These are phyloP conservation scores for Netelia inedita DNA, from an alignment of 2,888 invertebrate species.

Conservation along the genomic window DNA sequence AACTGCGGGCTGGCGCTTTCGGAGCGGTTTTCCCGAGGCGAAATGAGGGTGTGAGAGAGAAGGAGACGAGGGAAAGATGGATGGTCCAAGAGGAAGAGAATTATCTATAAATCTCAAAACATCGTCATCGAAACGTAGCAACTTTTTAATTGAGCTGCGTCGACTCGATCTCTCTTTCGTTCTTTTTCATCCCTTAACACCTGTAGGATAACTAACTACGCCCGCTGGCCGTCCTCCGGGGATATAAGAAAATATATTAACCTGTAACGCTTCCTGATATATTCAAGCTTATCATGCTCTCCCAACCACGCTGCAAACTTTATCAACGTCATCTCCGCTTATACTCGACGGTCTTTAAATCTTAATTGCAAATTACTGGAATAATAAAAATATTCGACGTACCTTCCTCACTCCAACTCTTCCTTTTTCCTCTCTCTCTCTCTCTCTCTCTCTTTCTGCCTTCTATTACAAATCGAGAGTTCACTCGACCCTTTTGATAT, in stretches of 20 bases:
- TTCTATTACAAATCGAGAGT: too few relatives aligned
- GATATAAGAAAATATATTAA: slow-evolving; percentile 26
- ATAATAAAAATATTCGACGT: slow-evolving; percentile 15
- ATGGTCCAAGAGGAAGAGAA: slow-evolving; percentile 11
- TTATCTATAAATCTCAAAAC: slow-evolving; percentile 41
- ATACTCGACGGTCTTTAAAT: not conserved
- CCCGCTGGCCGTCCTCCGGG: not conserved
- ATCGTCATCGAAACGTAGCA: slow-evolving; percentile 50
- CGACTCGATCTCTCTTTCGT: slow-evolving; percentile 13
- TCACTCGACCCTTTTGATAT: too few relatives aligned
- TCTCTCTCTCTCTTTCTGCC: too few relatives aligned
- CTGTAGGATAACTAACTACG: not conserved
- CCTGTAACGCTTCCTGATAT: slow-evolving; percentile 12
- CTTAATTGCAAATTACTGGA: slow-evolving; percentile 36
- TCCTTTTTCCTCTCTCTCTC: too few relatives aligned
- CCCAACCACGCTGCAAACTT: slow-evolving; percentile 23
- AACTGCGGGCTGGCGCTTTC: slow-evolving; percentile 1
- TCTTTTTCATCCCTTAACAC: slow-evolving; percentile 18
- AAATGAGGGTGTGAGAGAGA: not conserved
- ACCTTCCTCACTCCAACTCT: too few relatives aligned
- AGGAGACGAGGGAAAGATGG: not conserved
- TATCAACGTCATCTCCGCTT: slow-evolving; percentile 4
- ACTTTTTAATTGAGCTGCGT: slow-evolving; percentile 59
- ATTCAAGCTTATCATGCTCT: not conserved
- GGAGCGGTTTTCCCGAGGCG: not conserved